Evolutionary conservation across 2,113 vertebrate genomes (phyloP).

Genomic region (Misgurnus anguillicaudatus): DNA sequence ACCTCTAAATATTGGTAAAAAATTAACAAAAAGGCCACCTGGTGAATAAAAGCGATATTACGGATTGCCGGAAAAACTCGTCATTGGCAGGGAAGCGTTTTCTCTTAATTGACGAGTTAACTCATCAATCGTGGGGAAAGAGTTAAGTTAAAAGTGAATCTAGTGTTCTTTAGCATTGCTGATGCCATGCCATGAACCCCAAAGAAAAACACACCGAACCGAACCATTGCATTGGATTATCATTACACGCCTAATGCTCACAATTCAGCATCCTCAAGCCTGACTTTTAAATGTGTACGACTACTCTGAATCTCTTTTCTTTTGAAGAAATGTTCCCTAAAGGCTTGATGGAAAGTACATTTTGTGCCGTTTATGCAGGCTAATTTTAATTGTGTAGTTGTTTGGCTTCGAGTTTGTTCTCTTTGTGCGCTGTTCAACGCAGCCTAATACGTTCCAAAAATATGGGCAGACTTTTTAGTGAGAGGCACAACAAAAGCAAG

Average conservation of each 20-base stretch:
- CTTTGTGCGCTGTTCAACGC: conserved; percentile 55
- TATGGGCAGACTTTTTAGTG: conserved; percentile 39
- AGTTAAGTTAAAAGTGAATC: no score
- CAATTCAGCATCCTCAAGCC: not conserved
- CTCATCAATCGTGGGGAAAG: no score
- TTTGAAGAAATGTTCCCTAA: not conserved
- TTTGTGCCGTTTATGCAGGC: conserved; percentile 50
- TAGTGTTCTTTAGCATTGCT: no score
- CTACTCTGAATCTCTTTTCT: not conserved
- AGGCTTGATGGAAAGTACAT: not conserved
- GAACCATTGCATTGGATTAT: no score
- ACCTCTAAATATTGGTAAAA: no score
- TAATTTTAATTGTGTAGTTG: conserved; percentile 54
- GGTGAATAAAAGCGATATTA: no score
- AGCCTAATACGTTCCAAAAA: conserved; percentile 48
- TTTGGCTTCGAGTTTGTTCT: conserved; percentile 50
- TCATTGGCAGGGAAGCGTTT: no score
- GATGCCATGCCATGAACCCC: no score
- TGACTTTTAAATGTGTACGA: not conserved
- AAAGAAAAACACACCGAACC: no score
- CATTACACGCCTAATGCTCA: not conserved
- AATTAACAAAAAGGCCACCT: no score
- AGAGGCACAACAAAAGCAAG: conserved; percentile 45
- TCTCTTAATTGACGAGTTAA: no score
- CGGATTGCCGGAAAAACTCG: no score